Evolutionary conservation across 2,113 vertebrate species (phyloP).

Genomic region (Macrotus californicus): DNA sequence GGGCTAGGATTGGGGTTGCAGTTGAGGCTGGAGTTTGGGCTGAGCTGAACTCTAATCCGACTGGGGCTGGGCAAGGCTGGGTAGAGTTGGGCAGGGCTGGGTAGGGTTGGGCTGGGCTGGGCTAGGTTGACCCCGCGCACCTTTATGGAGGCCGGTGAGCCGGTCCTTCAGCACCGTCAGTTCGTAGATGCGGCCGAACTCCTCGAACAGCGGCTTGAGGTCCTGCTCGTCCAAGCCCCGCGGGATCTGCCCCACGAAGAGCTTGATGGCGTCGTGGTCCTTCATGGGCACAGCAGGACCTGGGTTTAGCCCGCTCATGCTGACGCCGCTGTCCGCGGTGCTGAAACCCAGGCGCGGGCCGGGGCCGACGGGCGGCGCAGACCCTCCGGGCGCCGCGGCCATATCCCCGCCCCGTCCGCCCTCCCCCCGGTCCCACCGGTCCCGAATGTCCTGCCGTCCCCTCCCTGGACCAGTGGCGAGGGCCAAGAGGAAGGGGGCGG

Average conservation of each 20-base stretch:
- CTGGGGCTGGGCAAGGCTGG: not conserved
- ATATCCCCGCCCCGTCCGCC: constrained; percentile 57
- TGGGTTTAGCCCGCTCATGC: constrained; percentile 63
- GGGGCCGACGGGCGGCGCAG: constrained; percentile 60
- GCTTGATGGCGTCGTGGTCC: constrained; percentile 99
- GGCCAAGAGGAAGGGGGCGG: constrained; percentile 53
- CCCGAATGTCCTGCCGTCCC: constrained; percentile 58
- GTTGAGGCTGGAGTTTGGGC: constrained; percentile 18
- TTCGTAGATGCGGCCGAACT: constrained; percentile 99
- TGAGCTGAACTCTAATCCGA: constrained; percentile 21
- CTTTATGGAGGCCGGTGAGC: constrained; percentile 99
- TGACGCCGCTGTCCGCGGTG: constrained; percentile 67
- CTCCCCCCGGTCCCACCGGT: constrained; percentile 26
- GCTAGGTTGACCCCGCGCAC: constrained; percentile 79
- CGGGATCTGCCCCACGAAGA: constrained; percentile 98
- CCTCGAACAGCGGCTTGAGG: constrained; percentile 98
- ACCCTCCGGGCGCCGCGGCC: constrained; percentile 67
- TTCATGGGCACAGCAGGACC: constrained; percentile 90
- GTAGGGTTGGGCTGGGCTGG: constrained; percentile 34
- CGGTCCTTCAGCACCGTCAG: constrained; percentile 99
- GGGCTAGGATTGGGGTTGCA: not conserved
- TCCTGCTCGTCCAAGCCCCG: constrained; percentile 97
- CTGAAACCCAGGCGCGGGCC: constrained; percentile 68
- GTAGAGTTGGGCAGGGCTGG: not conserved
- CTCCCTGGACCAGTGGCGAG: constrained; percentile 52